Percentiles rank a stretch among this genome's conserved stretches.
Evolutionary conservation across 2,888 invertebrate genomes (phyloP).

Genomic region (Ophion ventricosus): DNA sequence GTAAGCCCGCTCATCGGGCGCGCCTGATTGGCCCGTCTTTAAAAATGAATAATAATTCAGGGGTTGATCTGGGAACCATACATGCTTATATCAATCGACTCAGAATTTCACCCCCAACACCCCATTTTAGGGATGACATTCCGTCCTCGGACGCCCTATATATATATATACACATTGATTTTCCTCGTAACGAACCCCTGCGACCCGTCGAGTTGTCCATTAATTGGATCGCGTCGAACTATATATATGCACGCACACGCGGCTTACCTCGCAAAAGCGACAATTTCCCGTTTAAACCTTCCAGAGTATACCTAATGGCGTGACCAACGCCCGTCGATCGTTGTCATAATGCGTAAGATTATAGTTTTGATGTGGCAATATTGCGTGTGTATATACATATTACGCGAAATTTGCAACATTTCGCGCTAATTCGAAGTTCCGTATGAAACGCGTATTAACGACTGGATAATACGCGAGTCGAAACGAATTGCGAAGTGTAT

Average conservation of each 20-base stretch:
- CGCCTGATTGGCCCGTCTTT: no score
- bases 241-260: not conserved
- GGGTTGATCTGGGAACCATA: no score
- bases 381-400: not conserved
- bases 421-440: constrained; percentile 16
- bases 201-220: not conserved
- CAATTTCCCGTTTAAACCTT: not conserved
- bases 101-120: no score
- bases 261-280: no score
- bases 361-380: constrained; percentile 19
- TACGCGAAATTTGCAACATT: constrained; percentile 20
- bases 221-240: constrained; percentile 18
- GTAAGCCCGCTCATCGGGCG: no score
- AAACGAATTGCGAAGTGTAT: constrained; percentile 20
- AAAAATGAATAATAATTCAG: no score
- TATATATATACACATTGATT: not conserved
- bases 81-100: no score
- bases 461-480: constrained; percentile 12
- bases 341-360: constrained; percentile 30
- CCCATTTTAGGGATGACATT: no score
- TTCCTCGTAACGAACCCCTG: not conserved
- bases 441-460: not conserved
- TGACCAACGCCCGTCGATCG: not conserved
- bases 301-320: not conserved
- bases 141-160: no score